Evolutionary conservation across 1,140 invertebrate species (phyloP).

Genomic region (Lasioglossum albipes): DNA sequence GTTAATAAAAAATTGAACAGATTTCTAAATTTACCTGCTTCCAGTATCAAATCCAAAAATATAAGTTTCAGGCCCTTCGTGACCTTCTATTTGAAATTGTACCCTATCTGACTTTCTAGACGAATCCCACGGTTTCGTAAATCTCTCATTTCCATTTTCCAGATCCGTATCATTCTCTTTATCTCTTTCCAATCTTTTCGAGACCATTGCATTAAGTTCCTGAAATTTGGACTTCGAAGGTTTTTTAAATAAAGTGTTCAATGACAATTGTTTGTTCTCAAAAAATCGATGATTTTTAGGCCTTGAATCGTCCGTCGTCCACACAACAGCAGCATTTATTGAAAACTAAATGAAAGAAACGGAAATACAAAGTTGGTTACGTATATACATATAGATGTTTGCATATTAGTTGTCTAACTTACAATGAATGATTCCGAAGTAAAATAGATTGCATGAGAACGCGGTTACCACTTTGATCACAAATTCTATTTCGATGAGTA

Average conservation of each 20-base stretch:
- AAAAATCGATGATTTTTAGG: neutral
- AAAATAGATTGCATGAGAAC: too few species aligned
- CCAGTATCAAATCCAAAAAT: conserved; percentile 94
- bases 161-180: neutral
- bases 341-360: conserved; percentile 1
- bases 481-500: neutral
- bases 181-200: neutral
- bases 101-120: conserved; percentile 72
- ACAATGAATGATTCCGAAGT: too few species aligned
- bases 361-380: neutral
- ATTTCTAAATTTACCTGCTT: conserved; percentile 84
- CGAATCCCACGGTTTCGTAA: conserved; percentile 1
- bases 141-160: neutral
- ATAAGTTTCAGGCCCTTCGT: conserved; percentile 90
- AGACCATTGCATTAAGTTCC: neutral
- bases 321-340: neutral
- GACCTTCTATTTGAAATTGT: conserved; percentile 84
- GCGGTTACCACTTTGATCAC: neutral
- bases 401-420: neutral
- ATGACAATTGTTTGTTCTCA: neutral
- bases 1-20: neutral
- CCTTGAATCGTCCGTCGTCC: neutral
- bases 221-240: neutral
- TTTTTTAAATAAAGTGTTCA: neutral
- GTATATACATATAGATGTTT: neutral